Conservation (phyloP, 2,888 invertebrate genomes). For the Tetragonisca angustula region DNA sequence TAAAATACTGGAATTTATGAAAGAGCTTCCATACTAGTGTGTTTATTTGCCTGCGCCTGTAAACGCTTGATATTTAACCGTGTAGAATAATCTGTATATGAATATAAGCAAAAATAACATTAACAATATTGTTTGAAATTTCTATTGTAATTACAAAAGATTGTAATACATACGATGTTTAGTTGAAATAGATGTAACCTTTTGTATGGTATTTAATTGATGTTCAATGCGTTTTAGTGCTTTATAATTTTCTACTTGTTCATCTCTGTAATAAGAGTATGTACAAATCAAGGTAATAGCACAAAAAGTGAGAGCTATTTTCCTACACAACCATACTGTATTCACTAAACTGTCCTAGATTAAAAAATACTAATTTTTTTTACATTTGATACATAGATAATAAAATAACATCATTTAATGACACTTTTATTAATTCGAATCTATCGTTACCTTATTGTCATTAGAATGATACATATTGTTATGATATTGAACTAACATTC, state of each 20-base stretch:
- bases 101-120: slow-evolving; percentile 27
- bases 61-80: slow-evolving; percentile 72
- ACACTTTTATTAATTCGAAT: not conserved
- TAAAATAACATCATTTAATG: not conserved
- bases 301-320: slow-evolving; percentile 74
- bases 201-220: slow-evolving; percentile 70
- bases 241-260: slow-evolving; percentile 74
- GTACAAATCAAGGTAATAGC: slow-evolving; percentile 73
- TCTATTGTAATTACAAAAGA: not conserved
- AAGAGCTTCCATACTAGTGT: not conserved
- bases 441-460: slow-evolving; percentile 72
- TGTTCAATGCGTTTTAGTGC: slow-evolving; percentile 77
- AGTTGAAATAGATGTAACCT: slow-evolving; percentile 49
- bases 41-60: slow-evolving; percentile 10
- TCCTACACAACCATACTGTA: slow-evolving; percentile 77
- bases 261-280: slow-evolving; percentile 76
- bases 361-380: not conserved
- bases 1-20: slow-evolving; percentile 3
- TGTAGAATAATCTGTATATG: slow-evolving; percentile 72
- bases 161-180: slow-evolving; percentile 64
- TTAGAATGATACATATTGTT: slow-evolving; percentile 62
- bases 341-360: slow-evolving; percentile 67
- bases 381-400: not conserved
- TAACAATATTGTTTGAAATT: not conserved
- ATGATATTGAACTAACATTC: slow-evolving; percentile 81